These are phyloP conservation scores for Watsonalla binaria DNA, from an alignment of 2,888 invertebrate species.

Conservation along the genomic window DNA sequence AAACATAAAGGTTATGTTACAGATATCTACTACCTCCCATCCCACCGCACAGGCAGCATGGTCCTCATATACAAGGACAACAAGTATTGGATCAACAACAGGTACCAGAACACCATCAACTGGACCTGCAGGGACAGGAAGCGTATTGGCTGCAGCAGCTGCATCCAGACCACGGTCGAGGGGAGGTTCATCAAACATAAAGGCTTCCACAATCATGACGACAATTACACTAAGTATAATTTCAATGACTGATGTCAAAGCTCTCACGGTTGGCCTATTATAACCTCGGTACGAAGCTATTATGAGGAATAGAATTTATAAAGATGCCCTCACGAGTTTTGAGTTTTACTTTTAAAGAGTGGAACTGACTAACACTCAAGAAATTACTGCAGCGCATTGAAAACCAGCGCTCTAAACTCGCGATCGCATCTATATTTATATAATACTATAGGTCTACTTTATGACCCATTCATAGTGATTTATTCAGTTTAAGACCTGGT, in stretches of 20 bases:
- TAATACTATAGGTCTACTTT: too few species aligned
- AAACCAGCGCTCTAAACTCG: too few species aligned
- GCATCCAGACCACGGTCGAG: slow-evolving; percentile 66
- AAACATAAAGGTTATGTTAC: slow-evolving; percentile 29
- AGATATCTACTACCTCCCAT: slow-evolving; percentile 71
- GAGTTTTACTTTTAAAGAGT: too few species aligned
- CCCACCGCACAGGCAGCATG: slow-evolving; percentile 72
- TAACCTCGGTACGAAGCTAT: slow-evolving; percentile 32
- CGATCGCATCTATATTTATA: too few species aligned
- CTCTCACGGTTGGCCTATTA: slow-evolving; percentile 21
- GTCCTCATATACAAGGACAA: slow-evolving; percentile 71
- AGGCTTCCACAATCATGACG: slow-evolving; percentile 66
- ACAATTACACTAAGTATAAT: slow-evolving; percentile 71
- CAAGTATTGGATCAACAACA: slow-evolving; percentile 73
- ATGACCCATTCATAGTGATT: too few species aligned
- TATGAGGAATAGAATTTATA: slow-evolving; percentile 3
- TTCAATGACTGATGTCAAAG: slow-evolving; percentile 61
- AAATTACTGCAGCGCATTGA: too few species aligned
- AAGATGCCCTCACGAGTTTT: too few species aligned
- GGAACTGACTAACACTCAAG: too few species aligned
- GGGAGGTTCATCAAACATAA: slow-evolving; percentile 69
- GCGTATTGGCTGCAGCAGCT: slow-evolving; percentile 65
- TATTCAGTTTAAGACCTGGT: too few species aligned
- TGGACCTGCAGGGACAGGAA: slow-evolving; percentile 72
- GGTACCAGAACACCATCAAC: slow-evolving; percentile 71